These are phyloP conservation scores for Eretmocerus hayati DNA, from an alignment of 2,888 invertebrate genomes.

Conservation along the genomic window DNA sequence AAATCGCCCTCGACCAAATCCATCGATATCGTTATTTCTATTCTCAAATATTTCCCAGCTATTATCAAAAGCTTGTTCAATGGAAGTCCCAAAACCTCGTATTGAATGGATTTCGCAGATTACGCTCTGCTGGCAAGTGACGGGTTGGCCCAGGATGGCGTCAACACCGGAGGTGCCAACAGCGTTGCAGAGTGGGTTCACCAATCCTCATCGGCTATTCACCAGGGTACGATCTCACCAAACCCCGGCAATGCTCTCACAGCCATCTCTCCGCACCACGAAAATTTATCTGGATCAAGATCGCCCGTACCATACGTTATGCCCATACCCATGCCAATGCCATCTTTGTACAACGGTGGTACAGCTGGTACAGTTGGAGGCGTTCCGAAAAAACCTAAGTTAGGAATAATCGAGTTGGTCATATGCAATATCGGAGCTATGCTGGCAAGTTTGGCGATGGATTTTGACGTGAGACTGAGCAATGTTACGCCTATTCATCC, in stretches of 20 bases:
- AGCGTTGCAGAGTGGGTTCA: slow-evolving; percentile 12
- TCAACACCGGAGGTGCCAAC: slow-evolving; percentile 1
- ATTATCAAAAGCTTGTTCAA: too few species aligned
- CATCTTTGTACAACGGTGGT: slow-evolving; percentile 74
- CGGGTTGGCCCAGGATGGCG: too few species aligned
- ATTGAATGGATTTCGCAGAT: slow-evolving; percentile 17
- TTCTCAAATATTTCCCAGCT: too few species aligned
- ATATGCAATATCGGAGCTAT: slow-evolving; percentile 89
- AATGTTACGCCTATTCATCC: slow-evolving; percentile 81
- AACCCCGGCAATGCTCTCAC: slow-evolving; percentile 3
- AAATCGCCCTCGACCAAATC: too few species aligned
- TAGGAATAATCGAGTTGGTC: slow-evolving; percentile 67
- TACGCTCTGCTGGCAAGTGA: slow-evolving; percentile 18
- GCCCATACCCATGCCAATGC: slow-evolving; percentile 64
- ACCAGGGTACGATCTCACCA: slow-evolving; percentile 4
- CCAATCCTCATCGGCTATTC: too few species aligned
- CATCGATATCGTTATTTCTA: too few species aligned
- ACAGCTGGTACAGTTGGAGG: slow-evolving; percentile 47
- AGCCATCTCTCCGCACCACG: too few species aligned
- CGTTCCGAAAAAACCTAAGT: slow-evolving; percentile 52
- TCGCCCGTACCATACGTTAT: slow-evolving; percentile 41
- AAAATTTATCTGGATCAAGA: slow-evolving; percentile 35
- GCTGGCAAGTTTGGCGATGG: slow-evolving; percentile 84
- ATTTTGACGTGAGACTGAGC: slow-evolving; percentile 85
- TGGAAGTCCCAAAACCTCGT: too few species aligned